Evolutionary conservation across 1,140 invertebrate species (phyloP), one percentile per base, ranked within the genome.

Genomic region (Arctopsyche grandis): DNA sequence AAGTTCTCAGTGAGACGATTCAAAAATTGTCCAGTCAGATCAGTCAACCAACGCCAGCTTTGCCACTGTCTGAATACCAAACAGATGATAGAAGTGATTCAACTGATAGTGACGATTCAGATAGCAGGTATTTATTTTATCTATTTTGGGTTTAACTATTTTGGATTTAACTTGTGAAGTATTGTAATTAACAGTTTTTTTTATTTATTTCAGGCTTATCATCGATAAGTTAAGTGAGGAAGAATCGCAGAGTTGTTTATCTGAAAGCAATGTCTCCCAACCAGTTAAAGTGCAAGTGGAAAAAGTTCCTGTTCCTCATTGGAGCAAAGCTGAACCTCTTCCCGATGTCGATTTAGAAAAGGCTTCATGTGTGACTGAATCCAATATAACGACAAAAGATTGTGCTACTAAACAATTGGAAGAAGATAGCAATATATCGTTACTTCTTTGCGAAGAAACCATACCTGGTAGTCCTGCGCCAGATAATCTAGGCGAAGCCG

Each of bases 401-500:
- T 43, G 21, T 5, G 22, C 75, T 19, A 69, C 77, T 14, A 79
- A 78, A 71, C 82, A 77, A 26, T 69, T 70, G n/a, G 87, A 88
- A 77, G 87, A 89, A 60, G 88, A 88, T 83, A 86, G 86, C 83
- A 87, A 86, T 75, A 88, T 91, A 69, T 93, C 91, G 83, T 90
- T 94, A 58, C 84, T 97, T n/a, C 85, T 95, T 0, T 97, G 95
- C 86, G 94, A 96, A 84, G 95, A 97, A 86, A 96, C 94, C 26
- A 96, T 97, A 84, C 95, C 94, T 0, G 93, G 94, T 21, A 95
- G 94, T 83, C 94, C 94, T n/a, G 93, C 94, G 56, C 93, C 93
- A 0, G 89, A 90, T 84, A 86, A 89, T 80, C 84, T 87, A 5
- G 84, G 66, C 84, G 83, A 85, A 83, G 81, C 85, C 84, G n/a